A percentile compares a stretch with the other conserved stretches of the same genome.
Conservation (phyloP, 2,888 invertebrate species). For the Tipula lateralis region DNA sequence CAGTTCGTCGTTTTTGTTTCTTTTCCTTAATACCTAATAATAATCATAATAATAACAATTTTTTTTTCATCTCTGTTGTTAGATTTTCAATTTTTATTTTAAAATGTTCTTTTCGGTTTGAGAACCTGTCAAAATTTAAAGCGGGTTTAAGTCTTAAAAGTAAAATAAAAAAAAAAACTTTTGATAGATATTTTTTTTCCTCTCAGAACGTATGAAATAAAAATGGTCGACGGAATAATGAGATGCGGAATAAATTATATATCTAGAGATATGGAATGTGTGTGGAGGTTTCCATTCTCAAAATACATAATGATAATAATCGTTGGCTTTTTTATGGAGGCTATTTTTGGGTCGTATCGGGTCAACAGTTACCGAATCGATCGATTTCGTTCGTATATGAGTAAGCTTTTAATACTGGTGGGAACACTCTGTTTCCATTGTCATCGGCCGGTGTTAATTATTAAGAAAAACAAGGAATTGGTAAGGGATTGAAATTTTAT, state of each 20-base stretch:
- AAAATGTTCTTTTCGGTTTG: background rate
- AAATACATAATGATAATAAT: no score
- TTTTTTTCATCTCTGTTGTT: background rate
- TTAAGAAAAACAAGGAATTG: no score
- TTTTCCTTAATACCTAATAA: background rate
- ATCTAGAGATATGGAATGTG: background rate
- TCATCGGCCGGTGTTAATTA: no score
- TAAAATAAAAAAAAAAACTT: background rate
- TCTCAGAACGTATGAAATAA: background rate
- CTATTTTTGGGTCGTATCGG: no score
- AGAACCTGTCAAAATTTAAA: slow-evolving; percentile 1
- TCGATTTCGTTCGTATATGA: no score
- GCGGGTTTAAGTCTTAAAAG: background rate
- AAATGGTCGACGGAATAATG: background rate
- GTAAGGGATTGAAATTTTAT: no score
- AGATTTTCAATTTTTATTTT: background rate
- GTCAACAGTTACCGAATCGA: no score
- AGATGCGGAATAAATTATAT: background rate
- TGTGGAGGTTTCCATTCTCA: background rate
- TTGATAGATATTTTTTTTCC: background rate
- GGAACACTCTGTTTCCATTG: no score
- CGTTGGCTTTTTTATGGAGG: no score
- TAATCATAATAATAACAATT: background rate
- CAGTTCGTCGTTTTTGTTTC: background rate
- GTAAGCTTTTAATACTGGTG: no score